These are phyloP conservation scores for Anadara kagoshimensis DNA, from an alignment of 1,140 invertebrate species.

Conservation along the genomic window DNA sequence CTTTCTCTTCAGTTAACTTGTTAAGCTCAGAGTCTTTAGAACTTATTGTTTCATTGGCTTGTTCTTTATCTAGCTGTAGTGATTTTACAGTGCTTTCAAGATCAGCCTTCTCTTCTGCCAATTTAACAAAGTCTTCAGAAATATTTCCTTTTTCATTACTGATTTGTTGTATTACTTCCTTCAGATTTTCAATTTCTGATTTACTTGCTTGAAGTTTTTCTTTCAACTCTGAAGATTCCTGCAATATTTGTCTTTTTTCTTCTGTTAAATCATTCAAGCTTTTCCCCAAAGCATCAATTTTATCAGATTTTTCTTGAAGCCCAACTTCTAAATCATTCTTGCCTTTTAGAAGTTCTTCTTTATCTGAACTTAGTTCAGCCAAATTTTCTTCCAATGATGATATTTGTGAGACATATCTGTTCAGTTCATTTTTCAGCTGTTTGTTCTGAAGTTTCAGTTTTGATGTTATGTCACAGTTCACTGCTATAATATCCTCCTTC, in stretches of 20 bases:
- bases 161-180: not conserved
- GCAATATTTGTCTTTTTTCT: slow-evolving; percentile 10
- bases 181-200: not conserved
- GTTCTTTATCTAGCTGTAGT: not conserved
- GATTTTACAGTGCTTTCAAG: not conserved
- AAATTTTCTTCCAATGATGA: slow-evolving; percentile 2
- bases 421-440: slow-evolving; percentile 6
- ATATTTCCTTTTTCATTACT: not conserved
- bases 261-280: not conserved
- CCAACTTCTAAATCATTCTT: not conserved
- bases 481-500: no score
- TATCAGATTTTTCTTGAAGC: not conserved
- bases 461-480: not conserved
- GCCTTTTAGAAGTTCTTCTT: not conserved
- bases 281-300: not conserved
- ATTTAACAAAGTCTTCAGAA: not conserved
- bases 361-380: not conserved
- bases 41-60: not conserved
- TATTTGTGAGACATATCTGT: not conserved
- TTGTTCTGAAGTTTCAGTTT: not conserved
- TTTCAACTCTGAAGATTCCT: not conserved
- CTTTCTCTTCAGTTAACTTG: slow-evolving; percentile 20
- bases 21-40: not conserved
- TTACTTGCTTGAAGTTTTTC: not conserved
- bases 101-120: not conserved